Conservation (phyloP, 2,113 vertebrate genomes). For the Odocoileus virginianus region DNA sequence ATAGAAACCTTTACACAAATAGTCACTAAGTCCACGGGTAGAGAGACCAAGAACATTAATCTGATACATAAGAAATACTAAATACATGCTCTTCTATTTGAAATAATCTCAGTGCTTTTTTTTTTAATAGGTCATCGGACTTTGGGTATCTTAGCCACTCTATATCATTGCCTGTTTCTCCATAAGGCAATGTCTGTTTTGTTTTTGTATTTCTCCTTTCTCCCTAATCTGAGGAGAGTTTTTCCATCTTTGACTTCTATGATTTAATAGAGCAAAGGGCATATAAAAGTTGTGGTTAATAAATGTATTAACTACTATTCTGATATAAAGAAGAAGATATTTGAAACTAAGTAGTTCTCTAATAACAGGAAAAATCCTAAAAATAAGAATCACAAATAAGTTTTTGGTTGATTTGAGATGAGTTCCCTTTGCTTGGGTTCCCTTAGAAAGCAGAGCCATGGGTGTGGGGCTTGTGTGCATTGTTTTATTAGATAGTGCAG, state of each 20-base stretch:
- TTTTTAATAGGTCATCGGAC: neutral
- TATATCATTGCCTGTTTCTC: neutral
- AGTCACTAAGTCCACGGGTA: neutral
- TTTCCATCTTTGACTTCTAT: neutral
- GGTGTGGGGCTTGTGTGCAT: neutral
- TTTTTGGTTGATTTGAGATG: neutral
- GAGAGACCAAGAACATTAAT: neutral
- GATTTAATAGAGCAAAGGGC: neutral
- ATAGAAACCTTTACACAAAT: neutral
- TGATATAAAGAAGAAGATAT: neutral
- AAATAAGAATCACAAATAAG: neutral
- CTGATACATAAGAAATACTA: neutral
- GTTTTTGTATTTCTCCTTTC: neutral
- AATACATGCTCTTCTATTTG: neutral
- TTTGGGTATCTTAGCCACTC: neutral
- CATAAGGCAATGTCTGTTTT: neutral
- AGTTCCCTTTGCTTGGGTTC: neutral
- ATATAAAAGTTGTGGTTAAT: neutral
- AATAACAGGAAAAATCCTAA: neutral
- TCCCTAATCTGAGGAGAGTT: neutral
- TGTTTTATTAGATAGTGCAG: neutral
- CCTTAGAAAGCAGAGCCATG: neutral
- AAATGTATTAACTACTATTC: neutral
- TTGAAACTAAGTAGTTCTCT: neutral
- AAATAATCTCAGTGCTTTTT: neutral